These are phyloP conservation scores for Lates japonicus DNA, from an alignment of 2,797 vertebrate genomes.

Conservation along the genomic window DNA sequence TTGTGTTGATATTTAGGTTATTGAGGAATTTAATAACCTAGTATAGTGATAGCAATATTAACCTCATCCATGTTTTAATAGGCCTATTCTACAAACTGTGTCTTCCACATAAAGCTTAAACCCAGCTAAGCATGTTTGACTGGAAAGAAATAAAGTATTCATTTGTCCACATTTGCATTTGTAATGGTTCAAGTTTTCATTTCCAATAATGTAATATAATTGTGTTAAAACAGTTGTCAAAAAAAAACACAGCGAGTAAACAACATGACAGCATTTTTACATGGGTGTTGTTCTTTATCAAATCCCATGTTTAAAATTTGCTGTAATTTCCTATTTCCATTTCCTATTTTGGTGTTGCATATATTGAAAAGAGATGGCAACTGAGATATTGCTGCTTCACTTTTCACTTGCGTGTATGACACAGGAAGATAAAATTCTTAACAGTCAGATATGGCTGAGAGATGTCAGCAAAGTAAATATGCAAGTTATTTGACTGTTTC, in stretches of 20 bases:
- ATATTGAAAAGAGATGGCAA: neutral
- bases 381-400: neutral
- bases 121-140: neutral
- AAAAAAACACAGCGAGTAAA: neutral
- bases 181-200: neutral
- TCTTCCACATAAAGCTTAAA: conserved; percentile 1
- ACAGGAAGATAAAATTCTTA: conserved; percentile 4
- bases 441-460: conserved; percentile 2
- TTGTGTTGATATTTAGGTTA: conserved; percentile 46
- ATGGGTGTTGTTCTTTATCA: neutral
- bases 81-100: neutral
- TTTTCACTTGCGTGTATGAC: neutral
- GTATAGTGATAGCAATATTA: neutral
- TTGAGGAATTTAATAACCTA: conserved; percentile 7
- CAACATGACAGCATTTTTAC: too few species aligned
- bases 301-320: neutral
- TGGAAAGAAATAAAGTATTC: neutral
- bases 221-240: neutral
- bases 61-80: neutral
- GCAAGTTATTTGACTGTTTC: neutral
- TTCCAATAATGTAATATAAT: neutral
- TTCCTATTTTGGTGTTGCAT: neutral
- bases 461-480: neutral
- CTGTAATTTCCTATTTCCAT: neutral
- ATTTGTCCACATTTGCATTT: conserved; percentile 2